Evolutionary conservation across 2,113 vertebrate species (phyloP).

Genomic region (Centropus unirufus): DNA sequence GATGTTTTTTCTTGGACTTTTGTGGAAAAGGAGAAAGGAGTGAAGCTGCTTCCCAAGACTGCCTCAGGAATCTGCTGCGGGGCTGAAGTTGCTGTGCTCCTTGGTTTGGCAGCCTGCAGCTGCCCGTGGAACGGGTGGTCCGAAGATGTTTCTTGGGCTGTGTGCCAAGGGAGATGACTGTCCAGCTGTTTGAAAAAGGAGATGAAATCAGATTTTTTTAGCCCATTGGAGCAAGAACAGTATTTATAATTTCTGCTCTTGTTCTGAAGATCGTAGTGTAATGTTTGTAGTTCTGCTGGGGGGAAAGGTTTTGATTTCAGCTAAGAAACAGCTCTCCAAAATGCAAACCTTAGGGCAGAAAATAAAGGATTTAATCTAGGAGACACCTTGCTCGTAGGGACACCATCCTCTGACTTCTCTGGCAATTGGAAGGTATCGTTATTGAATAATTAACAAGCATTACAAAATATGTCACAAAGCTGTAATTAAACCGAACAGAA

Average conservation of each 20-base stretch:
- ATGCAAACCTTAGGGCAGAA: neutral
- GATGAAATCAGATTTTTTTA: neutral
- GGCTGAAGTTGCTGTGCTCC: neutral
- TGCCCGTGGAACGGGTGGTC: rapidly evolving
- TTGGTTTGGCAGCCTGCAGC: neutral
- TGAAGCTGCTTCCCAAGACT: neutral
- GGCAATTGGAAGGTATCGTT: neutral
- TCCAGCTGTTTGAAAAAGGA: neutral
- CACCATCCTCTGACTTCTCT: neutral
- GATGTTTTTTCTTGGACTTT: neutral
- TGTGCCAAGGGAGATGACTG: neutral
- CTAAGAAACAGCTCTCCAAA: neutral
- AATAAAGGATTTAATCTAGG: neutral
- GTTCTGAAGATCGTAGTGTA: neutral
- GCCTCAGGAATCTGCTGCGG: neutral
- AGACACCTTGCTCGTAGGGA: neutral
- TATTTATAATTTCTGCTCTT: neutral
- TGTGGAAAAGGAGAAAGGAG: neutral
- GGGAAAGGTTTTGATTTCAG: neutral
- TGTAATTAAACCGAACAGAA: neutral
- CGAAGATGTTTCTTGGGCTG: neutral
- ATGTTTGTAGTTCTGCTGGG: neutral
- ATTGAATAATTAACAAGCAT: neutral
- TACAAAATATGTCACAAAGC: neutral
- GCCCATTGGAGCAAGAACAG: neutral